Conservation (phyloP, 2,888 invertebrate species). For the Parapristionchus giblindavisi region DNA sequence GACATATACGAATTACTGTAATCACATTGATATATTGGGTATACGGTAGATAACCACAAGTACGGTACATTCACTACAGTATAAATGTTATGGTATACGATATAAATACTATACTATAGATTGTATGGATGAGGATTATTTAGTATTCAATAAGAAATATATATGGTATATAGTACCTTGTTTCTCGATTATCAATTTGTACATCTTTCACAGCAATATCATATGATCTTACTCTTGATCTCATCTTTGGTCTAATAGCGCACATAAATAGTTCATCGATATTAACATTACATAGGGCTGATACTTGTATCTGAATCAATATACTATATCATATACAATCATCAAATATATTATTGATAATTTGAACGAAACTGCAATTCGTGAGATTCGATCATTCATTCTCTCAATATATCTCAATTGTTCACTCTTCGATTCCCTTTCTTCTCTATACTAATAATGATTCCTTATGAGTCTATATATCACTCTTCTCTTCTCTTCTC, state of each 20-base stretch:
- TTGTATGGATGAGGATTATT: neutral
- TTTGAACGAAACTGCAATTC: too few species aligned
- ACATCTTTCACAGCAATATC: conserved; percentile 14
- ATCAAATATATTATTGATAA: neutral
- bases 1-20: conserved; percentile 15
- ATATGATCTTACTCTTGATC: conserved; percentile 24
- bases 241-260: conserved; percentile 75
- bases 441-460: too few species aligned
- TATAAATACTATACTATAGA: too few species aligned
- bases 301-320: conserved; percentile 81
- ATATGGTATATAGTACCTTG: neutral
- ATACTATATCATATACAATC: neutral
- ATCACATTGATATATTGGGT: neutral
- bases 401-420: too few species aligned
- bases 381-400: too few species aligned
- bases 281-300: conserved; percentile 94
- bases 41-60: too few species aligned
- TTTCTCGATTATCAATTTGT: conserved; percentile 2
- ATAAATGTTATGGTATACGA: too few species aligned
- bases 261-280: conserved; percentile 88
- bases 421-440: too few species aligned
- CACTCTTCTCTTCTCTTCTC: too few species aligned
- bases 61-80: too few species aligned
- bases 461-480: too few species aligned
- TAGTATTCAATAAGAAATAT: neutral